phyloP scores from a whole-genome alignment of 2,888 invertebrate species.

The Tridacna gigas region DNA sequence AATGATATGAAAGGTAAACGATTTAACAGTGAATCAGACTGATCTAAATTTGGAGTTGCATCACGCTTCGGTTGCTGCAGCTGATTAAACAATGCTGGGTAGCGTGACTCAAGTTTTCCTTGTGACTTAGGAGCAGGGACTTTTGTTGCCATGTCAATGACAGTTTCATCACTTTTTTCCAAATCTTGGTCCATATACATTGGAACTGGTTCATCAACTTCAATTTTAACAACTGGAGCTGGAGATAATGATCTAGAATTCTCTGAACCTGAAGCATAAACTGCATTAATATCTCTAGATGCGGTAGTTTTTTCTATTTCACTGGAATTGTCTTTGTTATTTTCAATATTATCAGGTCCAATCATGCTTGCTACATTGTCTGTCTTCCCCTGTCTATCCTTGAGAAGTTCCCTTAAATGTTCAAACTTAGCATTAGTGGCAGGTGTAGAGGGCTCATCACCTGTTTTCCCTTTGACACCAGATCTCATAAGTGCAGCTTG shows the following conservation, averaged over 20 bases:
- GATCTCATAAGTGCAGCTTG: slow-evolving; percentile 55
- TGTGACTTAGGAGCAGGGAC: not conserved
- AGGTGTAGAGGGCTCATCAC: not conserved
- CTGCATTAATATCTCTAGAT: not conserved
- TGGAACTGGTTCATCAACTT: slow-evolving; percentile 48
- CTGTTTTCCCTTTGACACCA: slow-evolving; percentile 6
- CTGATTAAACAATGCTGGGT: slow-evolving; percentile 63
- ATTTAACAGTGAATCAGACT: slow-evolving; percentile 52
- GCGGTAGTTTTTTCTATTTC: not conserved
- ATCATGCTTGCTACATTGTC: not conserved
- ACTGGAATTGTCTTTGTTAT: not conserved
- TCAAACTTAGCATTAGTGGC: not conserved
- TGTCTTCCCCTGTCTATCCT: not conserved
- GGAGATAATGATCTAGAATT: slow-evolving; percentile 41
- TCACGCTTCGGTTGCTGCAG: slow-evolving; percentile 44
- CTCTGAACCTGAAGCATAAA: not conserved
- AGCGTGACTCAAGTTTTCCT: slow-evolving; percentile 53
- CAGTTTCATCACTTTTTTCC: not conserved
- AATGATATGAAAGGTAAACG: slow-evolving; percentile 62
- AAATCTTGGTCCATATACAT: not conserved
- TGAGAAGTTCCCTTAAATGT: slow-evolving; percentile 9
- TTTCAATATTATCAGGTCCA: not conserved
- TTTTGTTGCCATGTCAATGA: not conserved
- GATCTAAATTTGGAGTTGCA: slow-evolving; percentile 14
- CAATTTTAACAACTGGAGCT: slow-evolving; percentile 54